Evolutionary conservation across 2,888 invertebrate species (phyloP).

Genomic region (Biston stratarius): DNA sequence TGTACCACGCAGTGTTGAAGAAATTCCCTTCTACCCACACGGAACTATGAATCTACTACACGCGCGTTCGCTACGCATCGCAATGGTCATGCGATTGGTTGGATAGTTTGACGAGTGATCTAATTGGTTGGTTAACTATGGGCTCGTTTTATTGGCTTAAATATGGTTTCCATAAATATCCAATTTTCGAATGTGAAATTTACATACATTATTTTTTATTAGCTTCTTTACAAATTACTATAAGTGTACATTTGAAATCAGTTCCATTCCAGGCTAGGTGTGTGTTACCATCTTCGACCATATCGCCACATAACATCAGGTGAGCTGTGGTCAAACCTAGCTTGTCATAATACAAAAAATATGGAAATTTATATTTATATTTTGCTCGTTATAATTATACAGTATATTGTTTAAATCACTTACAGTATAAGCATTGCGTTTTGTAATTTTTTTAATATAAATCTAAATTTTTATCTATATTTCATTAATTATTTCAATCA

Average conservation of each 20-base stretch:
- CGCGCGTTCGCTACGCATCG: slow-evolving; percentile 36
- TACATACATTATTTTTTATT: too few relatives aligned
- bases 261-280: too few relatives aligned
- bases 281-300: too few relatives aligned
- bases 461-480: too few relatives aligned
- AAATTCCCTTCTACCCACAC: slow-evolving; percentile 93
- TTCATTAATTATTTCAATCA: too few relatives aligned
- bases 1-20: slow-evolving; percentile 88
- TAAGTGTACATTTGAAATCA: too few relatives aligned
- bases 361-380: background rate
- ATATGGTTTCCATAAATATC: background rate
- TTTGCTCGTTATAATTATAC: background rate
- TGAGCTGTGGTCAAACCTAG: too few relatives aligned
- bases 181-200: background rate
- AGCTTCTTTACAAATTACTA: too few relatives aligned
- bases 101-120: slow-evolving; percentile 12
- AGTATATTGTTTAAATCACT: too few relatives aligned
- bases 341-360: too few relatives aligned
- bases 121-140: slow-evolving; percentile 15
- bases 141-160: background rate
- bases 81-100: slow-evolving; percentile 44
- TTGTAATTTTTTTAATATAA: too few relatives aligned
- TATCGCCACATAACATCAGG: too few relatives aligned
- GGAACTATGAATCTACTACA: slow-evolving; percentile 87
- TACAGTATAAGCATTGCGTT: background rate